phyloP scores from a whole-genome alignment of 2,113 vertebrate genomes.

The Cercopithecus mona region DNA sequence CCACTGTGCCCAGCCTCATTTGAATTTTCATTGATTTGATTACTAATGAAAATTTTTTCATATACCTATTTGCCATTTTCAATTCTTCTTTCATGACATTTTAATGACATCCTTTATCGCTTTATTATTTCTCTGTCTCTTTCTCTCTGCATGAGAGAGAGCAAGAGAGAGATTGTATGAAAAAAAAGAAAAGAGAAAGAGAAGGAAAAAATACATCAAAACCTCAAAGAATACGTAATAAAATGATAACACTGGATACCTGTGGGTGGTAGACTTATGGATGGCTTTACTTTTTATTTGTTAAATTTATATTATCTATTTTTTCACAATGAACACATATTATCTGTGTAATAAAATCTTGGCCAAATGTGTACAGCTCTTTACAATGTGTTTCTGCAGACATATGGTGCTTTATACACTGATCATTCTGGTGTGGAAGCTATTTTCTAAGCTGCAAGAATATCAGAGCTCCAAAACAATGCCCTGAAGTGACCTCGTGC shows the following conservation, averaged over 20 bases:
- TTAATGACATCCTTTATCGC: neutral
- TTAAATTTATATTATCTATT: neutral
- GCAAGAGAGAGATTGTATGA: no score
- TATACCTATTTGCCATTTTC: neutral
- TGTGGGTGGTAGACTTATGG: neutral
- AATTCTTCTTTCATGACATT: conserved; percentile 26
- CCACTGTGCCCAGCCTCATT: neutral
- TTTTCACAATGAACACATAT: neutral
- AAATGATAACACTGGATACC: neutral
- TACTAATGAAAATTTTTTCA: neutral
- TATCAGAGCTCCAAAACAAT: neutral
- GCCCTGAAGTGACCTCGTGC: neutral
- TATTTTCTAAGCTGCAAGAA: conserved; percentile 53
- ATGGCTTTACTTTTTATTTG: neutral
- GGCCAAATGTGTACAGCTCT: neutral
- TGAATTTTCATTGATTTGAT: no score
- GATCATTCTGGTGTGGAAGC: neutral
- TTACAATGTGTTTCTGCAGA: conserved; percentile 8
- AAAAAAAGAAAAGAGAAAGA: neutral
- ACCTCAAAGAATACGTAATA: neutral
- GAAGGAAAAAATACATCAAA: neutral
- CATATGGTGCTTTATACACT: neutral
- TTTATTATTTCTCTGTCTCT: neutral
- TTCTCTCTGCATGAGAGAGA: rapidly evolving
- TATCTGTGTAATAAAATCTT: neutral